A percentile compares a stretch with the other conserved stretches of the same genome.
Conservation (phyloP, 1,140 invertebrate genomes). For the Antheraea pernyi region DNA sequence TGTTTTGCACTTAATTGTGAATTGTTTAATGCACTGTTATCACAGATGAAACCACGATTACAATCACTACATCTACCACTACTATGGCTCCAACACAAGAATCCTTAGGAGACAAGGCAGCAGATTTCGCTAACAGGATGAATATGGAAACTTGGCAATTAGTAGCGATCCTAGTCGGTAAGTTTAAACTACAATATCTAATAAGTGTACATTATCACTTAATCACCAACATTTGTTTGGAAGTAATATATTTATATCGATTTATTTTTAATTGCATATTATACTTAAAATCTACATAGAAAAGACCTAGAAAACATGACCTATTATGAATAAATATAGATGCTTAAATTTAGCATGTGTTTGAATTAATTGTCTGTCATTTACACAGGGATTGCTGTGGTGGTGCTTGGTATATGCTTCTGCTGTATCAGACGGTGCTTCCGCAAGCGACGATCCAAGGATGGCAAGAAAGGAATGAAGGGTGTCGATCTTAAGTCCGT, state of each 20-base stretch:
- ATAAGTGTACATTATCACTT: not conserved
- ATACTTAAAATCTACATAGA: too few relatives aligned
- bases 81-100: constrained; percentile 42
- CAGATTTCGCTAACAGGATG: constrained; percentile 58
- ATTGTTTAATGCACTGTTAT: not conserved
- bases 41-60: constrained; percentile 5
- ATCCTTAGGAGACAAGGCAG: constrained; percentile 50
- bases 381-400: constrained; percentile 82
- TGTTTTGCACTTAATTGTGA: too few relatives aligned
- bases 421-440: constrained; percentile 97
- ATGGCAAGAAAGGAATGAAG: constrained; percentile 97
- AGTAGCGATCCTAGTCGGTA: constrained; percentile 67
- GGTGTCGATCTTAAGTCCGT: constrained; percentile 98
- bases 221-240: not conserved
- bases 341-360: not conserved
- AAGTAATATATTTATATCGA: too few relatives aligned
- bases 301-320: too few relatives aligned
- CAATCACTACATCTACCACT: constrained; percentile 30
- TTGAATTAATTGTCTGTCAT: not conserved
- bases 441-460: constrained; percentile 95
- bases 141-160: constrained; percentile 71
- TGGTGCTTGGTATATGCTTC: constrained; percentile 93
- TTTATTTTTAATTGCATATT: too few relatives aligned
- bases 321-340: not conserved
- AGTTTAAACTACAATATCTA: constrained; percentile 22